Evolutionary conservation across 2,113 vertebrate species (phyloP).

Genomic region (Euleptes europaea): DNA sequence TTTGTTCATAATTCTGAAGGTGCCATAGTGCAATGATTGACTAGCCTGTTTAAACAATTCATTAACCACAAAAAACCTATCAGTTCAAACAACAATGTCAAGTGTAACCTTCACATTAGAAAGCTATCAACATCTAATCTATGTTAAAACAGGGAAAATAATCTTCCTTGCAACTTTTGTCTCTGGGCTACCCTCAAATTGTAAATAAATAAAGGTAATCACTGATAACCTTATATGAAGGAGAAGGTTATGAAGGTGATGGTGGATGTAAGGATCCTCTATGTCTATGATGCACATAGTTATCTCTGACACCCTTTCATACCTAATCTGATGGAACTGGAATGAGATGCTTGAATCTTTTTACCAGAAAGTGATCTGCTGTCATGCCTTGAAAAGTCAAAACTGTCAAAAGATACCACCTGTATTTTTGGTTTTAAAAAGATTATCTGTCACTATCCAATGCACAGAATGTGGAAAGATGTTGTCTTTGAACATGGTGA

Average conservation of each 20-base stretch:
- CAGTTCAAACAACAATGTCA: not conserved
- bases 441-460: too few species aligned
- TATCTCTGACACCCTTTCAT: not conserved
- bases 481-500: too few species aligned
- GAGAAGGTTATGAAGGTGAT: not conserved
- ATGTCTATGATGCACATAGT: not conserved
- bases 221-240: not conserved
- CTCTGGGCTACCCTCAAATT: not conserved
- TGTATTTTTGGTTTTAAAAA: too few species aligned
- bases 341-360: not conserved
- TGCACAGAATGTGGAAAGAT: too few species aligned
- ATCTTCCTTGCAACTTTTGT: not conserved
- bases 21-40: conserved; percentile 11
- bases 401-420: too few species aligned
- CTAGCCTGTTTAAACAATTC: conserved; percentile 1
- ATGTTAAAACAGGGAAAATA: not conserved
- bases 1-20: not conserved
- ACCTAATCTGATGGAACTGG: not conserved
- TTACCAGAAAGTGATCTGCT: not conserved
- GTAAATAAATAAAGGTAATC: not conserved
- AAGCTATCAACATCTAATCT: not conserved
- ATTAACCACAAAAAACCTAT: not conserved
- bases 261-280: not conserved
- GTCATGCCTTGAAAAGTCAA: not conserved
- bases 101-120: not conserved